Base-by-base conservation (phyloP, 2,113 vertebrate species). In the Campylorhamphus procurvoides region DNA sequence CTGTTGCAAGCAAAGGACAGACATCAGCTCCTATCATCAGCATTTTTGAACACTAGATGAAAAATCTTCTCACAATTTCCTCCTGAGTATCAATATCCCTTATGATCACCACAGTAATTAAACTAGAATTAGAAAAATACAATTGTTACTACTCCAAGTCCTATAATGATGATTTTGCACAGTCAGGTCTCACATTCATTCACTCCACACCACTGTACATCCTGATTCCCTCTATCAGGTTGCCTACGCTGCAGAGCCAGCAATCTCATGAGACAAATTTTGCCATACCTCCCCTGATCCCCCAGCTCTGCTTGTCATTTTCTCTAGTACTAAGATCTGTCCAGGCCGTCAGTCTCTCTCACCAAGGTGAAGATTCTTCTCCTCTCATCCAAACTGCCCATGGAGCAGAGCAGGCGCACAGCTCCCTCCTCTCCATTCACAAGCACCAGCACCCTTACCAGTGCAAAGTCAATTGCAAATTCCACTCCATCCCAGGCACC, bases 321-420 rank as follows among this genome's bases (percentile, higher is more conserved):
- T 71, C 33, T 52, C 73, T 29, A 20, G 5, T 22, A 39, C 23
- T 15, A 25, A 66, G n/a, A 35, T 4, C 14, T 33, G 29, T 15
- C 10, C 33, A 78, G 42, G 25, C 17, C 35, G 33, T 18, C n/a
- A 18, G 31, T 10, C 15, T 17, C 72, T 12, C 55, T 29, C 68
- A 86, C 27, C 44, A 83, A 15, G 2, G 8, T 17, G 22, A 44
- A 46, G 40, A 20, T 52, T 68, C n/a, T 68, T 24, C 47, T 42
- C 47, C 12, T 2, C 42, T 29, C 11, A 2, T 14, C 3, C 0
- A 3, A 53, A n/a, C 11, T 29, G 24, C 31, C 72, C 3, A 10
- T 1, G 5, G 10, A 68, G 58, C 58, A 76, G 20, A 24, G 18
- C 1, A 55, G 1, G 3, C 12, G 59, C 56, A 24, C 19, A 74